These are phyloP conservation scores for Paramisgurnus dabryanus DNA, from an alignment of 2,113 vertebrate species.

Conservation along the genomic window DNA sequence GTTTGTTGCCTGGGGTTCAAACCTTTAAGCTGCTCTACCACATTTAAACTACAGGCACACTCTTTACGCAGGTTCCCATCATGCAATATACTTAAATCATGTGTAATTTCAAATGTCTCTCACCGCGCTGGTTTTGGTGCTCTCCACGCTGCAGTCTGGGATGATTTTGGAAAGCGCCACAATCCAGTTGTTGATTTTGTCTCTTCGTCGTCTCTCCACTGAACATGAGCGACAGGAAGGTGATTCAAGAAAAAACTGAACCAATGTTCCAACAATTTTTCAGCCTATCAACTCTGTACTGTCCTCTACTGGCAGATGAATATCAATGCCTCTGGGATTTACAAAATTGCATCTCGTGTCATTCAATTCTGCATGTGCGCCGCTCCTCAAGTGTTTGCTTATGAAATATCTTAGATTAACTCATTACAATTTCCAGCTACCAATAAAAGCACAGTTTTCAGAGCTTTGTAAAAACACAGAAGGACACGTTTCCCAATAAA, in stretches of 20 bases:
- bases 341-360: background rate
- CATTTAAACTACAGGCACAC: no score
- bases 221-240: constrained; percentile 8
- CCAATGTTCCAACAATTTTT: background rate
- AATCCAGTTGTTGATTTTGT: constrained; percentile 96
- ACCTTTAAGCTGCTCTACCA: no score
- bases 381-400: no score
- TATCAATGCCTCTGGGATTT: constrained; percentile 23
- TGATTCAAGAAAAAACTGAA: background rate
- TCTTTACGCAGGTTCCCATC: no score
- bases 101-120: constrained; percentile 51
- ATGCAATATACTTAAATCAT: background rate
- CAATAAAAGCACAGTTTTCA: no score
- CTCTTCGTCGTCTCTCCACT: constrained; percentile 89
- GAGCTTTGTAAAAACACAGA: no score
- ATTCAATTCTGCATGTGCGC: no score
- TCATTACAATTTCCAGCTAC: no score
- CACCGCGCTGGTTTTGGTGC: constrained; percentile 86
- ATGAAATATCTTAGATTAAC: no score
- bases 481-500: no score
- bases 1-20: no score
- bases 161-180: constrained; percentile 92
- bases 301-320: constrained; percentile 17
- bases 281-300: background rate
- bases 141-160: constrained; percentile 87